Percentiles rank a stretch among this genome's conserved stretches.
Conservation (phyloP, 2,113 vertebrate genomes). For the Notothenia coriiceps region DNA sequence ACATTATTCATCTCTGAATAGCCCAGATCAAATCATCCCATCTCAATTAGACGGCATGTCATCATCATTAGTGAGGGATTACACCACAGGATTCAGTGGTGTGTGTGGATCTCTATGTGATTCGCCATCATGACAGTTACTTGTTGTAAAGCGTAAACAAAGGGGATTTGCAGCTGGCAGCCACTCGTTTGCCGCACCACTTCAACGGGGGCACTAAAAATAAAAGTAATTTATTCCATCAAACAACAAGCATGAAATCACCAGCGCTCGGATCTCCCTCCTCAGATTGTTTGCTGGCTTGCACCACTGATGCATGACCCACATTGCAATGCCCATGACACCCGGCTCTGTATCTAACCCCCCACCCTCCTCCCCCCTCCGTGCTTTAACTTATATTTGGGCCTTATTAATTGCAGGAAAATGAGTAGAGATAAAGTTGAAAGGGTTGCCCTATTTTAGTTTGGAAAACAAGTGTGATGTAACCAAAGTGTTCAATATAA, state of each 20-base stretch:
- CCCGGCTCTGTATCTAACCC: conserved; percentile 12
- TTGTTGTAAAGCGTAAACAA: conserved; percentile 16
- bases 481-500: conserved; percentile 11
- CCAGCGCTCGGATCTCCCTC: conserved; percentile 34
- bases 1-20: conserved; percentile 1
- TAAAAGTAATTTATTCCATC: conserved; percentile 60
- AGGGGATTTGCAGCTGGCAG: conserved; percentile 15
- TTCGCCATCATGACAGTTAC: conserved; percentile 20
- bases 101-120: conserved; percentile 8
- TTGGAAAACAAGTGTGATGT: conserved; percentile 36
- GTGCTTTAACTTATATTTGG: conserved; percentile 46
- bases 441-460: conserved; percentile 67
- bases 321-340: conserved; percentile 80
- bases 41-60: conserved; percentile 2
- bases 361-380: not conserved
- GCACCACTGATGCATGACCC: conserved; percentile 75
- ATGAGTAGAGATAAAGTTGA: conserved; percentile 35
- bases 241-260: conserved; percentile 48
- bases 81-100: not conserved
- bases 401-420: conserved; percentile 64
- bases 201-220: conserved; percentile 56
- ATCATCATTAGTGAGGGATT: not conserved
- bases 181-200: conserved; percentile 28
- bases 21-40: not conserved
- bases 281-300: conserved; percentile 65